phyloP scores from a whole-genome alignment of 2,797 vertebrate genomes.

The Heliangelus exortis region DNA sequence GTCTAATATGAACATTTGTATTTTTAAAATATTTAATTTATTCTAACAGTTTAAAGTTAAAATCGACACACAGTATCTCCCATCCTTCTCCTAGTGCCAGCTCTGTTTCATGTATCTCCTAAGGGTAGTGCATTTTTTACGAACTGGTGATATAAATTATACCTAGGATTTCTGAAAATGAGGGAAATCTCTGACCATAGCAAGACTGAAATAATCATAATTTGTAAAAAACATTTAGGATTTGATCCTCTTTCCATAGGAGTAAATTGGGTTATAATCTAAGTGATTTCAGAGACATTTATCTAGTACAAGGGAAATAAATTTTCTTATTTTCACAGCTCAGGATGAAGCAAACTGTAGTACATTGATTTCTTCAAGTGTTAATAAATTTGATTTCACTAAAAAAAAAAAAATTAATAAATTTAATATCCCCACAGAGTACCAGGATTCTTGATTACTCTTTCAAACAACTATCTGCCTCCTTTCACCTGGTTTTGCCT shows the following conservation, averaged over 20 bases:
- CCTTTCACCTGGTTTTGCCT: background rate
- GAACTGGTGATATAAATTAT: background rate
- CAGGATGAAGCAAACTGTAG: background rate
- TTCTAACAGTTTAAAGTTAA: background rate
- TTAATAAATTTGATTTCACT: conserved; percentile 26
- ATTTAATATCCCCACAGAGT: background rate
- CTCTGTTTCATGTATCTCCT: background rate
- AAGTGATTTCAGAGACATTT: background rate
- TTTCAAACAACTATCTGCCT: background rate
- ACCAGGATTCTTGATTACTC: background rate
- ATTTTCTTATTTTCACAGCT: background rate
- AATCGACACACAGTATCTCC: background rate
- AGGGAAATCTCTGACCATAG: background rate
- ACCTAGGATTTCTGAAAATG: background rate
- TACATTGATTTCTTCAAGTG: background rate
- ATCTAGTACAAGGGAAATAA: background rate
- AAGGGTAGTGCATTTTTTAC: background rate
- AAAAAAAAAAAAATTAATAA: conserved; percentile 14
- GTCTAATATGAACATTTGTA: background rate
- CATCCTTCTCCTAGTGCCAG: background rate
- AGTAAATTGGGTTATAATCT: background rate
- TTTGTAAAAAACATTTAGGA: background rate
- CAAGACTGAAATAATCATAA: background rate
- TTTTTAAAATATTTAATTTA: background rate
- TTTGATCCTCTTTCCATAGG: background rate